A percentile compares a stretch with the other conserved stretches of the same genome.
Evolutionary conservation across 2,797 vertebrate species (phyloP).

Genomic region (Phataginus tetradactyla): DNA sequence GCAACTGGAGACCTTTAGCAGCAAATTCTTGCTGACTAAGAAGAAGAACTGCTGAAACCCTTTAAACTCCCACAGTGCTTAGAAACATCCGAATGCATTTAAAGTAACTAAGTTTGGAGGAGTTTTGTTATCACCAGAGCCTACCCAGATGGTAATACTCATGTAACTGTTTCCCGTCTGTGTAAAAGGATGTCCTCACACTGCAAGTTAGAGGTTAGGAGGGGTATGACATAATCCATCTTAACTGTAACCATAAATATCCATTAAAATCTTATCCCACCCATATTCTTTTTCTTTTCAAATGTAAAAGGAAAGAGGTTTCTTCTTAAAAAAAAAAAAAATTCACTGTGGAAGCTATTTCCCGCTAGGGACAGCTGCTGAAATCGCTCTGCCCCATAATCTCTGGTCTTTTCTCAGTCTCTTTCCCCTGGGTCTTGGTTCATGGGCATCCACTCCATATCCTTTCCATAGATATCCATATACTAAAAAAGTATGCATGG

Average conservation of each 20-base stretch:
- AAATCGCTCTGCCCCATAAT: not conserved
- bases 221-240: not conserved
- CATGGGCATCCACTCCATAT: not conserved
- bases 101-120: not conserved
- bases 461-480: not conserved
- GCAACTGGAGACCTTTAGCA: conserved; percentile 5
- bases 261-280: not conserved
- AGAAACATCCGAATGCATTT: conserved; percentile 27
- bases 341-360: not conserved
- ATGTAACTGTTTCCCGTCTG: not conserved
- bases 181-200: conserved; percentile 14
- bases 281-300: not conserved
- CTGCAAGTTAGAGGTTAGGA: not conserved
- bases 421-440: not conserved
- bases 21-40: conserved; percentile 58
- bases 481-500: not conserved
- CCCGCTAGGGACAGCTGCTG: not conserved
- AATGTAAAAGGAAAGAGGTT: not conserved
- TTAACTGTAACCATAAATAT: conserved; percentile 9
- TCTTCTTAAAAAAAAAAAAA: not conserved
- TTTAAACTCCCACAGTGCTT: not conserved
- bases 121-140: not conserved
- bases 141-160: not conserved
- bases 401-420: not conserved
- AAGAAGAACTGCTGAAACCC: not conserved